Conservation (phyloP, 2,797 vertebrate genomes). For the Phataginus tricuspis region DNA sequence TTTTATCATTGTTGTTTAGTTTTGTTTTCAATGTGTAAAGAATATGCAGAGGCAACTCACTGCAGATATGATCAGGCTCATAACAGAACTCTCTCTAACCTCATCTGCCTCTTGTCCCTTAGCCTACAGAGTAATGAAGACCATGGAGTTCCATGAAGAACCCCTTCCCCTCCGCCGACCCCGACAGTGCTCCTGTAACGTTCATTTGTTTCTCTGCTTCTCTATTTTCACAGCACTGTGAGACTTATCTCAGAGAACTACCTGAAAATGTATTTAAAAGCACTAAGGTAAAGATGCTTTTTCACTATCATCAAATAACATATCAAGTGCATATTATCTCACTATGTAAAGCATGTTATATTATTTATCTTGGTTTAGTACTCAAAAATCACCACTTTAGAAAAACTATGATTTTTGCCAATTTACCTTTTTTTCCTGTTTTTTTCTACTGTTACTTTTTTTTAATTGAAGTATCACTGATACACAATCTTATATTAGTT, state of each 20-base stretch:
- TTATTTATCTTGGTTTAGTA: background rate
- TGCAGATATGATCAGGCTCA: background rate
- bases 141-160: accelerated
- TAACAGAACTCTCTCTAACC: background rate
- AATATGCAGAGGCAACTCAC: background rate
- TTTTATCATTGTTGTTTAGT: background rate
- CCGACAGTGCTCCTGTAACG: background rate
- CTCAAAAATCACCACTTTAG: conserved; percentile 16
- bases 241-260: background rate
- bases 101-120: background rate
- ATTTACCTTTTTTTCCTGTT: too few species aligned
- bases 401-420: background rate
- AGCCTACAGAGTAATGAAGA: background rate
- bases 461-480: too few species aligned
- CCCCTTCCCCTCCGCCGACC: background rate
- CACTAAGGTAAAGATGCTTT: background rate
- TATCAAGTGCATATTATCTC: background rate
- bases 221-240: background rate
- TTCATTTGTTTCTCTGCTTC: background rate
- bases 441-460: too few species aligned
- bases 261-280: background rate
- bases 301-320: background rate
- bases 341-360: background rate
- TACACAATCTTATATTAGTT: too few species aligned
- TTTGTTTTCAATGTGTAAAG: background rate